Conservation (phyloP, 2,888 invertebrate species). For the Ptycholaimellus sp. region DNA sequence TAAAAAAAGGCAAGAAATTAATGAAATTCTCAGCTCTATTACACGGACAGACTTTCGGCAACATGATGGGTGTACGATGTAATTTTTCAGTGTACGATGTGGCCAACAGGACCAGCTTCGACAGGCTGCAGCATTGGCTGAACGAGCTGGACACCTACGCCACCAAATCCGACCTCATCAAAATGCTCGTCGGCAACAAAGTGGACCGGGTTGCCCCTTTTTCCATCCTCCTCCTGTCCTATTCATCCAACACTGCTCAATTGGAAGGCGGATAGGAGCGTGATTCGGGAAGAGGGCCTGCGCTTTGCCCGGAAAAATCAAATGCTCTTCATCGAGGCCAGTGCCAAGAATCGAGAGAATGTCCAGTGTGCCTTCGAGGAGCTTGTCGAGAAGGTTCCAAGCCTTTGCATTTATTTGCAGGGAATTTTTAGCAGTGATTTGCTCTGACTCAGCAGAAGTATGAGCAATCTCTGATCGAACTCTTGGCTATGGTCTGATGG, state of each 20-base stretch:
- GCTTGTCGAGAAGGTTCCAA: slow-evolving; percentile 90
- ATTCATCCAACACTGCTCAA: too few relatives aligned
- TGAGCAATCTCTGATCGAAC: too few relatives aligned
- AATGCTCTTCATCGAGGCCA: slow-evolving; percentile 85
- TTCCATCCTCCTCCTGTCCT: too few relatives aligned
- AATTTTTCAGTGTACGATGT: slow-evolving; percentile 78
- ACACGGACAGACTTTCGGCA: too few relatives aligned
- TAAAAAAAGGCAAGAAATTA: too few relatives aligned
- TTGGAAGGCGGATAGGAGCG: slow-evolving; percentile 48
- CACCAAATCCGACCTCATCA: slow-evolving; percentile 70
- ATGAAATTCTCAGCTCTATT: too few relatives aligned
- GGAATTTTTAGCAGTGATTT: too few relatives aligned
- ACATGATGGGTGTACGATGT: too few relatives aligned
- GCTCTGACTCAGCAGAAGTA: too few relatives aligned
- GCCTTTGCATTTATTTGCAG: too few relatives aligned
- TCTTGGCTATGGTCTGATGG: too few relatives aligned
- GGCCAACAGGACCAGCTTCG: slow-evolving; percentile 53
- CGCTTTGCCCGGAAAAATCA: slow-evolving; percentile 82
- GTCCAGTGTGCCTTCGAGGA: slow-evolving; percentile 86
- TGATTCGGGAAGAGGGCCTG: slow-evolving; percentile 68
- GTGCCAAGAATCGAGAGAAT: slow-evolving; percentile 83
- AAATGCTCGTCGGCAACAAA: slow-evolving; percentile 93
- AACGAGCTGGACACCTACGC: slow-evolving; percentile 80
- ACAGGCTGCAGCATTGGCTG: slow-evolving; percentile 72
- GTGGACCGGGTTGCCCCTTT: slow-evolving; percentile 68